phyloP scores from a whole-genome alignment of 64 coral and sea anemone species.

The Pocillopora damicornis region DNA sequence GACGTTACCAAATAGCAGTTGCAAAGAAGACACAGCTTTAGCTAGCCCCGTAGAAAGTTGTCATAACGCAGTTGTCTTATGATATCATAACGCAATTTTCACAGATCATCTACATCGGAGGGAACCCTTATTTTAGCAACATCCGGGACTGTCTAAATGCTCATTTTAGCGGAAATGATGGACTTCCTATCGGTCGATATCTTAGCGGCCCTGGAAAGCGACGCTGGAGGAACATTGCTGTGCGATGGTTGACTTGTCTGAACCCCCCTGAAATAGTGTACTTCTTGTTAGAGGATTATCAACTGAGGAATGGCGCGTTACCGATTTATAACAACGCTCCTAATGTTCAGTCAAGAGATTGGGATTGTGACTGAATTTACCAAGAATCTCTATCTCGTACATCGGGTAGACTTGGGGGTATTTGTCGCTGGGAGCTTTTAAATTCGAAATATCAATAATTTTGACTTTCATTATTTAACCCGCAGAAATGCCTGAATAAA shows the following conservation, averaged over 20 bases:
- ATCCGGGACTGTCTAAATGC: conserved; percentile 97
- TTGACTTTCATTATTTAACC: too few species aligned
- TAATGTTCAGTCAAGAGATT: not conserved
- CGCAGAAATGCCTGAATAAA: not conserved
- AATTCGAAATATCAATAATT: too few species aligned
- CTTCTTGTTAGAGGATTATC: conserved; percentile 93
- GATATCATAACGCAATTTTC: not conserved
- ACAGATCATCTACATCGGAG: conserved; percentile 89
- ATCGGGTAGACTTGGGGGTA: not conserved
- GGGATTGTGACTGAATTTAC: conserved; percentile 36
- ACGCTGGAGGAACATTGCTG: conserved; percentile 70
- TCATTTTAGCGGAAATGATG: conserved; percentile 98
- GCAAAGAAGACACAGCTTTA: too few species aligned
- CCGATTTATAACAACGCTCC: conserved; percentile 92
- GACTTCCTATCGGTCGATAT: conserved; percentile 86
- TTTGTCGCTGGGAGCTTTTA: not conserved
- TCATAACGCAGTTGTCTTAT: too few species aligned
- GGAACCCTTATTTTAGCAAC: conserved; percentile 98
- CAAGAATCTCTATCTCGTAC: not conserved
- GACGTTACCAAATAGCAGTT: too few species aligned
- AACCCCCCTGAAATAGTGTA: conserved; percentile 95
- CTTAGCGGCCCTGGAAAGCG: conserved; percentile 67
- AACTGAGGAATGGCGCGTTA: conserved; percentile 60
- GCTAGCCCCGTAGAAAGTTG: too few species aligned
- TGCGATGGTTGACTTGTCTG: conserved; percentile 83